Percentiles rank a stretch among this genome's conserved stretches.
phyloP scores from a whole-genome alignment of 2,113 vertebrate genomes.

The Anoura caudifer region DNA sequence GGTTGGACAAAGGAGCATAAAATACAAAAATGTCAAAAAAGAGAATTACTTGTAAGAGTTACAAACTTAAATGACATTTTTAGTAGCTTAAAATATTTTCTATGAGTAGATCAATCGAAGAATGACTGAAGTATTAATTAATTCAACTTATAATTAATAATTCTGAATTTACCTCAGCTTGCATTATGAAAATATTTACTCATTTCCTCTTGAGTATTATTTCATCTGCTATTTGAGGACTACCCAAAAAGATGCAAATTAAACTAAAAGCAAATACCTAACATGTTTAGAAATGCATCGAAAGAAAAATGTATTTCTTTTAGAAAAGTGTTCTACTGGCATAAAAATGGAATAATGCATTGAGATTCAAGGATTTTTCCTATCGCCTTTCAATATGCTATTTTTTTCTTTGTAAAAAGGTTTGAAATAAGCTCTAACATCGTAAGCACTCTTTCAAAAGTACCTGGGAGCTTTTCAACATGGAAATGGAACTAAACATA shows the following conservation, averaged over 20 bases:
- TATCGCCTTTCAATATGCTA: conserved; percentile 49
- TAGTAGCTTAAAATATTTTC: not conserved
- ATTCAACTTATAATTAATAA: not conserved
- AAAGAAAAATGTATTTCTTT: conserved; percentile 56
- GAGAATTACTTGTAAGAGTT: not conserved
- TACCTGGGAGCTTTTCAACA: conserved; percentile 12
- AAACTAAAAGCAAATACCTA: conserved; percentile 48
- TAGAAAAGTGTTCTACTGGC: conserved; percentile 19
- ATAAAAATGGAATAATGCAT: conserved; percentile 64
- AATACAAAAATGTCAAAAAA: not conserved
- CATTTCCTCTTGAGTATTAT: conserved; percentile 12
- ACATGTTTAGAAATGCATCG: conserved; percentile 57
- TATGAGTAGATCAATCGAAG: not conserved
- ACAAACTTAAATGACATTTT: not conserved
- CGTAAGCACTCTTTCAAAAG: conserved; percentile 25
- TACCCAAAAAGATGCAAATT: conserved; percentile 31
- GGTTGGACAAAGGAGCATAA: not conserved
- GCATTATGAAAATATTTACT: not conserved
- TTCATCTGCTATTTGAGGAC: conserved; percentile 23
- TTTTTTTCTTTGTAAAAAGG: conserved; percentile 72
- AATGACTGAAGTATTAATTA: not conserved
- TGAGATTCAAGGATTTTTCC: conserved; percentile 57
- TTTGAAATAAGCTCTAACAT: conserved; percentile 65
- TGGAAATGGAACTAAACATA: conserved; percentile 49
- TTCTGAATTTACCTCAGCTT: not conserved